These are phyloP conservation scores for Actias luna DNA, from an alignment of 2,888 invertebrate genomes.

Conservation along the genomic window DNA sequence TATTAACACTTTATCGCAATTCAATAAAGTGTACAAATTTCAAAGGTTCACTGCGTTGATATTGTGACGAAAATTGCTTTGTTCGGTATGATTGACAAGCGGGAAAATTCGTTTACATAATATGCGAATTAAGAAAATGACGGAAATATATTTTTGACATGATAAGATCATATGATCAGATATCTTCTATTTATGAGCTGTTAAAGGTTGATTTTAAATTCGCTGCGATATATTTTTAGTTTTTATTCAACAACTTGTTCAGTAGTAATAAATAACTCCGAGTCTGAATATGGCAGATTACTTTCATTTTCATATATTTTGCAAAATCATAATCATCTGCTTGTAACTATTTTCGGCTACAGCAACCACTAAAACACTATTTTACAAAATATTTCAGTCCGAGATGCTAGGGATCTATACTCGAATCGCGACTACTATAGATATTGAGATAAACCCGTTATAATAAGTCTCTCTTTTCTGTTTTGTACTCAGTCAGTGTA, in stretches of 20 bases:
- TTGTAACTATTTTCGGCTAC: too few species aligned
- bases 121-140: neutral
- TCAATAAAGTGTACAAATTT: neutral
- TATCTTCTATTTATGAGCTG: neutral
- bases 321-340: too few species aligned
- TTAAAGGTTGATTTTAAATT: neutral
- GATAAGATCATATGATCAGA: neutral
- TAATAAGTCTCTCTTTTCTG: too few species aligned
- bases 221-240: neutral
- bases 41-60: neutral
- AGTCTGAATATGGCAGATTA: too few species aligned
- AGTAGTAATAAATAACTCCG: neutral
- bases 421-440: too few species aligned
- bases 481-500: too few species aligned
- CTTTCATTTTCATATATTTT: too few species aligned
- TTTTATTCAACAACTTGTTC: neutral
- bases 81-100: neutral
- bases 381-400: too few species aligned
- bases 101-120: neutral
- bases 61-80: neutral
- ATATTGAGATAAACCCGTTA: too few species aligned
- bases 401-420: too few species aligned
- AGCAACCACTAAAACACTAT: too few species aligned
- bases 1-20: neutral
- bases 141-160: neutral